Base-by-base conservation (phyloP, 2,113 vertebrate genomes). In the Phyllostomus discolor region DNA sequence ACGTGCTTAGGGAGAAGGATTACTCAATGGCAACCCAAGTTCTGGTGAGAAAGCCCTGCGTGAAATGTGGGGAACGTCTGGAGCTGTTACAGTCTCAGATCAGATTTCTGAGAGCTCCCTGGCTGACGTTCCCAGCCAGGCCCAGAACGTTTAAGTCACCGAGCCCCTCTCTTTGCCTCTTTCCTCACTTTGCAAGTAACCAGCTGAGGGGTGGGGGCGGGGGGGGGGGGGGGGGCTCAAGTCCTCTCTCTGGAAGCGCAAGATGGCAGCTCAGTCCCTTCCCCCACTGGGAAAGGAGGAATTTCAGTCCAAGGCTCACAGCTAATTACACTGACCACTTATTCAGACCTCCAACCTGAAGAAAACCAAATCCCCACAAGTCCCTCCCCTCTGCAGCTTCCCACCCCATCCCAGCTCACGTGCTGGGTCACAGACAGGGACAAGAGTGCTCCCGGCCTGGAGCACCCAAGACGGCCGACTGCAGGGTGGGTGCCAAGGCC, bases 41-140 rank as follows among this genome's bases (percentile, higher is more conserved):
- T 73, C 87, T 95, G 38, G 54, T 16, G 73, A 83, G 86, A 86
- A 93, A 66, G 48, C 67, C 54, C 80, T 80, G 22, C 0, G 35
- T 91, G 93, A 93, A 96, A 84, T 93, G 89, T 76, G 57, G 91
- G 95, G 95, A 91, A 62, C 0, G 0, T 70, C 76, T 91, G 84
- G 93, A 88, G 69, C 57, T 62, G 7, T 50, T 79, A 52, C 73
- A 79, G 35, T 28, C 43, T 52, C 90, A 12, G 70, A 93, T 94
- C 57, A 22, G 59, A 87, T 91, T 95, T 96, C 95, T 0, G 3
- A 52, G 15, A 87, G 76, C 88, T 72, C 72, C 26, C 38, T 41
- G 38, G 38, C 38, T 41, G 38, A 3, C 0, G 0, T 84, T 90
- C 76, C 75, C 90, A 85, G 66, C 33, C 38, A 80, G 88, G 70